Evolutionary conservation across 2,888 invertebrate genomes (phyloP), one percentile per base, ranked within the genome.

Genomic region (Strigamia transsilvanica): DNA sequence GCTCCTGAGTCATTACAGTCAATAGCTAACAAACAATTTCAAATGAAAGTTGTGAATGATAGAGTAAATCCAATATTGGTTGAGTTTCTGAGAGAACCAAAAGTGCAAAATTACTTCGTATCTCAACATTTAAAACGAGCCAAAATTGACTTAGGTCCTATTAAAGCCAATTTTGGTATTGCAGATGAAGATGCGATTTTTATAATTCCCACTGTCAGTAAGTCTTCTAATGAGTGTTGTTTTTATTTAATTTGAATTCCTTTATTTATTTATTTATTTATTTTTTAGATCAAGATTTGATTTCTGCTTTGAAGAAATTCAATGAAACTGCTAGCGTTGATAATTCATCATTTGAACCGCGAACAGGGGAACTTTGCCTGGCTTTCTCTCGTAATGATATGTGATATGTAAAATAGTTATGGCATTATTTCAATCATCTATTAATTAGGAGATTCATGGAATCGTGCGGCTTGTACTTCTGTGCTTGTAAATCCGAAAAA

Each of bases 31-130:
- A 15, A 77, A 18, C 2, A 10, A 12, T 2, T 27, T 6, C 9
- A 38, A 21, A 34, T 77, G 78, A 77, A 18, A 56, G 18, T 77
- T 12, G 32, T 77, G 10, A 18, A 77, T 38, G 78, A 77, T 18
- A 77, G 18, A 7, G 78, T n/a, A 5, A 10, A 18, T 23, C 78
- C 78, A 27, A 77, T 77, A 3, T n/a, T 38, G 23, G 38, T 77
- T 13, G 27, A 34, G 2, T 34, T 38, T 34, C 23, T 7, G 2
- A 10, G 4, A 2, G 78, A 38, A 27, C 4, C n/a, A 15, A 10
- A 38, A 77, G 6, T 7, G 10, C 38, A 38, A 38, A 38, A 6
- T 38, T 38, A 9, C 10, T 38, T 38, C 10, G 38, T 38, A 6
- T 38, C 9, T 38, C 38, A 38, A 38, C 38, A 56, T 18, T 18